phyloP scores from a whole-genome alignment of 2,888 invertebrate genomes.

The Carpatolechia fugitivella region DNA sequence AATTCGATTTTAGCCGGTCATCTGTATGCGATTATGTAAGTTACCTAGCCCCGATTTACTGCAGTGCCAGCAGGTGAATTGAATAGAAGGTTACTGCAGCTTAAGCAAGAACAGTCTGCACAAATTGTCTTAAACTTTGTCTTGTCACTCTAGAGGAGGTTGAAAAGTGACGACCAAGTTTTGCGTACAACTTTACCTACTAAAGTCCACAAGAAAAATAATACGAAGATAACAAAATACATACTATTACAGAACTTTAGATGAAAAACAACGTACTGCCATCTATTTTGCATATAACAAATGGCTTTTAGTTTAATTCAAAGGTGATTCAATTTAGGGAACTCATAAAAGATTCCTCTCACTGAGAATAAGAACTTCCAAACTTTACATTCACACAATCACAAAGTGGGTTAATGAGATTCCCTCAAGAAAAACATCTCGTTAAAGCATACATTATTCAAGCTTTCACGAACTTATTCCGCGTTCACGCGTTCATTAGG shows the following conservation, averaged over 20 bases:
- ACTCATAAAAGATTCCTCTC: constrained; percentile 64
- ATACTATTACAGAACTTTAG: constrained; percentile 3
- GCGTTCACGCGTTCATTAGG: constrained; percentile 77
- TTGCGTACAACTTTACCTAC: background rate
- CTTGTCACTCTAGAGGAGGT: constrained; percentile 4
- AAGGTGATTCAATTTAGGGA: constrained; percentile 61
- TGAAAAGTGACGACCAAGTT: constrained; percentile 4
- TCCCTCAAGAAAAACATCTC: constrained; percentile 79
- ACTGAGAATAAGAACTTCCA: constrained; percentile 66
- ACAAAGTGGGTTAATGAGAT: constrained; percentile 78
- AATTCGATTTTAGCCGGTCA: constrained; percentile 74
- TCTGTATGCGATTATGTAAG: constrained; percentile 66
- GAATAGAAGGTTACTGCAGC: background rate
- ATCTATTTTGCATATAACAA: constrained; percentile 11
- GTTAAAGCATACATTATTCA: constrained; percentile 79
- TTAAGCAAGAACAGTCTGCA: background rate
- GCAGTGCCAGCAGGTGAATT: constrained; percentile 5
- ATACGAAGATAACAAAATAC: background rate
- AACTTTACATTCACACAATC: constrained; percentile 76
- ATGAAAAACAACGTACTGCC: constrained; percentile 4
- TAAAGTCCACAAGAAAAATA: background rate
- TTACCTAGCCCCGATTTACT: constrained; percentile 31
- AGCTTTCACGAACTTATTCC: constrained; percentile 74
- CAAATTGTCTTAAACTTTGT: constrained; percentile 1
- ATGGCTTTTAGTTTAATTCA: constrained; percentile 34